Evolutionary conservation across 2,888 invertebrate species (phyloP), one percentile per base, ranked within the genome.

Genomic region (Meghimatium bilineatum): DNA sequence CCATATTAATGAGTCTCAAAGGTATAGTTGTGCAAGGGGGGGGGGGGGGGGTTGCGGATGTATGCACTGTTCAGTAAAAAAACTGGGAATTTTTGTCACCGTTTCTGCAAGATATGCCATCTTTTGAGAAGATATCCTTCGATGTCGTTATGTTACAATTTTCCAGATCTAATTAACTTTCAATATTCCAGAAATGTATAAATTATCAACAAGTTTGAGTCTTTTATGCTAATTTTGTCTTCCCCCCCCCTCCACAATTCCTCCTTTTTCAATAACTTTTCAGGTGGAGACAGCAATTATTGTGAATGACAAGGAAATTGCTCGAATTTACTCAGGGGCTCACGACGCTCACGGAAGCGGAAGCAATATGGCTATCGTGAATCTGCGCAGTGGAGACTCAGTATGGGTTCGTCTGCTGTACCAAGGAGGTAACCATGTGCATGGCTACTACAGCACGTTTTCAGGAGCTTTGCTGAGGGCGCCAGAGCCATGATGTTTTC

Each of bases 281-380:
- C 67, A 84, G 79, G 86, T 88, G 12, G 88, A 88, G 79, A 85
- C 88, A 1, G 88, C 87, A 52, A 69, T 88, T 69, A 86, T 88
- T 34, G 82, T 87, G 76, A 88, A 88, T 72, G 87, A 87, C 81
- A 88, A 87, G 38, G 88, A 88, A 82, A 86, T 88, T 20, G 85
- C 87, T 76, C 85, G 88, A 67, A 87, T 88, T 74, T 88, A 88
- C 78, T 87, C 88, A 0, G 88, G 88, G 20, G 88, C 88, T 52
- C 88, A 88, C 36, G 87, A 88, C 83, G 88, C 88, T 20, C 88
- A 88, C 82, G 88, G 88, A 78, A 87, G 87, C 83, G 87, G 88
- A 84, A 88, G 87, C 77, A 87, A 87, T 79, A 80, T 84, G 36
- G 87, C 86, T 77, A 82, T 87, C 36, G 77, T 87, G 74, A 83